A percentile compares a stretch with the other conserved stretches of the same genome.
phyloP scores from a whole-genome alignment of 1,140 invertebrate species.

The Cataglyphis hispanica region DNA sequence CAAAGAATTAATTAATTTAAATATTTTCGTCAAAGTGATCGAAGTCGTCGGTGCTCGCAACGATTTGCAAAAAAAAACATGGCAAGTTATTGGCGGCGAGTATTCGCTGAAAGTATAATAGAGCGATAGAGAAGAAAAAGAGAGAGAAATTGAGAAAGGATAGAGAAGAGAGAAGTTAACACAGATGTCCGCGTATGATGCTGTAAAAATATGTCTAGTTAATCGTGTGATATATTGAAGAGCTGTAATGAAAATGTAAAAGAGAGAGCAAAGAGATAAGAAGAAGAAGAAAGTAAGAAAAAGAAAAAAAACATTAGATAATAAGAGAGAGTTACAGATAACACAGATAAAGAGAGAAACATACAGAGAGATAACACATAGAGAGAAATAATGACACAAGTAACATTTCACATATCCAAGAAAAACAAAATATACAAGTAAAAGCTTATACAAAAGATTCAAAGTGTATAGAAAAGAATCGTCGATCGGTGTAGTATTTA shows the following conservation, averaged over 20 bases:
- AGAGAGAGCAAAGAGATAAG: conserved; percentile 70
- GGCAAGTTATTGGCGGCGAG: conserved; percentile 66
- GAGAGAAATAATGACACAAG: conserved; percentile 55
- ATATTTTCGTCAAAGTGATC: not conserved
- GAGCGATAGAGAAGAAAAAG: conserved; percentile 61
- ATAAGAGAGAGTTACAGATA: conserved; percentile 59
- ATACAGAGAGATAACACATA: conserved; percentile 74
- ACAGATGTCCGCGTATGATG: conserved; percentile 63
- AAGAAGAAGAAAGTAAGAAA: conserved; percentile 68
- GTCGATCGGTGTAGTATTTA: conserved; percentile 6
- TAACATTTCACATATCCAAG: conserved; percentile 26
- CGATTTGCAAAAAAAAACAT: conserved; percentile 31
- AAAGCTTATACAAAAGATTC: conserved; percentile 24
- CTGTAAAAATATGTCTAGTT: conserved; percentile 74
- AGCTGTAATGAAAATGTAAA: conserved; percentile 58
- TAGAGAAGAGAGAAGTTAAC: conserved; percentile 48
- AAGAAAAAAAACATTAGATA: conserved; percentile 44
- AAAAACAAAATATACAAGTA: conserved; percentile 25
- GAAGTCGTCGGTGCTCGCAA: conserved; percentile 29
- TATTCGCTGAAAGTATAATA: conserved; percentile 62
- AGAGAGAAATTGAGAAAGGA: conserved; percentile 54
- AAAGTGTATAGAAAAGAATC: conserved; percentile 1
- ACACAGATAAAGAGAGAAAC: conserved; percentile 69
- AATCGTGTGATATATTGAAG: conserved; percentile 49
- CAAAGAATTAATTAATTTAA: not conserved